Base-by-base conservation (phyloP, 2,888 invertebrate species). In the Dynastes maya region DNA sequence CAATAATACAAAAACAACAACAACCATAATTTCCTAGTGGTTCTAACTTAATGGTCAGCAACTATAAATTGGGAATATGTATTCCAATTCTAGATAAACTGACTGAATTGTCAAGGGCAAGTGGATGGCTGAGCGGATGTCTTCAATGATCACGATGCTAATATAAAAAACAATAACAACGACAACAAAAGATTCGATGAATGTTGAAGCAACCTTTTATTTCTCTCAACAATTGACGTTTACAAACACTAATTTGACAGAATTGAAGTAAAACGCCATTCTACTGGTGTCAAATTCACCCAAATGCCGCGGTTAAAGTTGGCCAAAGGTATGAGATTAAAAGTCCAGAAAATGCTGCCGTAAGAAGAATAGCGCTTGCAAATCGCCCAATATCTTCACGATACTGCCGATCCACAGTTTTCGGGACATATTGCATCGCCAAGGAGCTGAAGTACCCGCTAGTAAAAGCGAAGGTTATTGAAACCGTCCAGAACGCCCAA, bases 361-460 rank as follows among this genome's bases (percentile, higher is more conserved):
- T 94, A 45, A 98, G 94, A 0, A 99, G 91, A 85, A 94, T 94
- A 27, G 99, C 98, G 0, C 96, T 97, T 61, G 96, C 98, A 88
- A 97, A 95, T 98, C 99, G 99, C 77, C 98, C 98, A 0, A 98
- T 98, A 0, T 93, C 94, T 0, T 94, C 90, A 13, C 96, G 95
- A 87, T 97, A 91, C 85, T 96, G 93, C 0, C 94, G 92, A 11
- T 95, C 94, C 16, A 97, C 96, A 53, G 91, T 92, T 81, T 96
- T 96, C 61, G 96, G 94, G 74, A 96, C 94, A 89, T 96, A 97
- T 96, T 97, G 97, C 97, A 98, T 97, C 70, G 93, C 94, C 29
- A 97, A 89, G 32, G 97, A 96, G 87, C 97, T 97, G 84, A 94
- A 95, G 87, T 99, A 99, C 0, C 99, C 99, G 55, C 96, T 96